phyloP scores from a whole-genome alignment of 1,140 invertebrate genomes.

The Drosophila suzukii region DNA sequence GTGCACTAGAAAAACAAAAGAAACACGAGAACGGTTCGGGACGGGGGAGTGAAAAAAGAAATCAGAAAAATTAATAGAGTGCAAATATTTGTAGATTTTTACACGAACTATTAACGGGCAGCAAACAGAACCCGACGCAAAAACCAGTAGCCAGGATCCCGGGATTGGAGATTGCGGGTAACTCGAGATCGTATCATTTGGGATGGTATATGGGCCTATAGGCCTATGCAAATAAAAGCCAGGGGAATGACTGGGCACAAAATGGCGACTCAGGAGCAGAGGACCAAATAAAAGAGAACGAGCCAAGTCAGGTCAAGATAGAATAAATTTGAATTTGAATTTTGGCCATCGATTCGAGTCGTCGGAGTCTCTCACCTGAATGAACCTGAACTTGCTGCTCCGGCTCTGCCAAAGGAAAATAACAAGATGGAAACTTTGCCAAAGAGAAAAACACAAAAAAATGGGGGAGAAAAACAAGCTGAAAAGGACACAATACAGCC shows the following conservation, averaged over 20 bases:
- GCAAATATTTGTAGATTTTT: conserved; percentile 84
- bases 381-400: conserved; percentile 11
- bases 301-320: conserved; percentile 31
- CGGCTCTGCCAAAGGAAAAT: conserved; percentile 63
- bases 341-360: conserved; percentile 43
- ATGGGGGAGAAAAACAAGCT: conserved; percentile 22
- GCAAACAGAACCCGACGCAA: conserved; percentile 39
- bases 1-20: conserved; percentile 72
- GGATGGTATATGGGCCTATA: conserved; percentile 6
- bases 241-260: conserved; percentile 37
- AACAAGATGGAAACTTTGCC: conserved; percentile 68
- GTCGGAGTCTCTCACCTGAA: conserved; percentile 51
- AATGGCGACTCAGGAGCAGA: conserved; percentile 9
- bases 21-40: conserved; percentile 42
- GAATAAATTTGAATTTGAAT: conserved; percentile 77
- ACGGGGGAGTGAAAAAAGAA: conserved; percentile 31
- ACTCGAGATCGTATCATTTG: conserved; percentile 56
- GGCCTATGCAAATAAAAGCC: conserved; percentile 66
- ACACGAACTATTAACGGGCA: conserved; percentile 81
- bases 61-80: conserved; percentile 80
- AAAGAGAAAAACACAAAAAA: conserved; percentile 45
- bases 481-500: conserved; percentile 18
- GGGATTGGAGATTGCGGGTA: conserved; percentile 39
- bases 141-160: conserved; percentile 29
- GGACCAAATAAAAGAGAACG: conserved; percentile 1